These are phyloP conservation scores for Tenthredo mesomela DNA, from an alignment of 2,888 invertebrate species.

Conservation along the genomic window DNA sequence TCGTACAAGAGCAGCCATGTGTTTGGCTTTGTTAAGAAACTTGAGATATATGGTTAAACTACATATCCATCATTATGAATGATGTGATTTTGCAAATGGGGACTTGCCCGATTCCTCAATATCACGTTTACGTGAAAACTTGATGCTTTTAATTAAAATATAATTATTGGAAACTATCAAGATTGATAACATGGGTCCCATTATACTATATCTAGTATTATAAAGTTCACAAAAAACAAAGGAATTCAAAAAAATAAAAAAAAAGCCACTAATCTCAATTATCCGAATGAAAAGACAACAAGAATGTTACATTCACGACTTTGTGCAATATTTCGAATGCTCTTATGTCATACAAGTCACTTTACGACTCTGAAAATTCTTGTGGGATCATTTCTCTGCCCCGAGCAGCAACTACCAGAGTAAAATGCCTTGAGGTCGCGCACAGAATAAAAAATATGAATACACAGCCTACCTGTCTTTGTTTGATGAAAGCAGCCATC, in stretches of 20 bases:
- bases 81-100: no score
- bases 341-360: neutral
- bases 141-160: no score
- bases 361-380: neutral
- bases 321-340: neutral
- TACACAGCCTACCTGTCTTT: slow-evolving; percentile 83
- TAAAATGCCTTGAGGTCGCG: neutral
- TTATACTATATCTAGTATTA: no score
- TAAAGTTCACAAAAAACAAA: no score
- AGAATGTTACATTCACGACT: neutral
- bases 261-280: neutral
- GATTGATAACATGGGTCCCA: no score
- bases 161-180: no score
- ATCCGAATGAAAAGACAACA: neutral
- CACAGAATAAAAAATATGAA: slow-evolving; percentile 3
- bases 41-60: neutral
- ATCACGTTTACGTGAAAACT: no score
- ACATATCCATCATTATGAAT: neutral
- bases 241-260: no score
- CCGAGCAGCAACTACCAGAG: neutral
- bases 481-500: slow-evolving; percentile 97
- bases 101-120: no score
- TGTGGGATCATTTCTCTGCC: neutral
- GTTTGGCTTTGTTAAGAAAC: neutral
- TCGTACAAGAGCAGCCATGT: neutral